phyloP scores from a whole-genome alignment of 30 jellyfish, hydroid and myxozoan genomes.

The Sanderia malayensis region DNA sequence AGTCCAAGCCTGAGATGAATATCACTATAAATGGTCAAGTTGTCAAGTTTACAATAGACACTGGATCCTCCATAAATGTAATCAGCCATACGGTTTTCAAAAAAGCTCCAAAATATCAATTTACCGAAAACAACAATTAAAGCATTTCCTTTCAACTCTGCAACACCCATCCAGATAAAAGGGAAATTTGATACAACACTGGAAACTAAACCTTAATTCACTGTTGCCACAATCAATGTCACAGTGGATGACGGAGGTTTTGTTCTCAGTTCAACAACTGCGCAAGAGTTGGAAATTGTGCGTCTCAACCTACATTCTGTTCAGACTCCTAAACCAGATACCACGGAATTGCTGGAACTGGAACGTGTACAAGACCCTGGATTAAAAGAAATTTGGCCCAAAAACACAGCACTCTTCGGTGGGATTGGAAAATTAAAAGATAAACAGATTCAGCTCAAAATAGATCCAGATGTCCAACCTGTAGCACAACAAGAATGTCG shows the following conservation, averaged over 20 bases:
- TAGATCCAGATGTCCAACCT: slow-evolving; percentile 24
- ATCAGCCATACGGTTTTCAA: slow-evolving; percentile 6
- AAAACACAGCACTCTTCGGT: slow-evolving; percentile 1
- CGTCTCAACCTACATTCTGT: slow-evolving; percentile 5
- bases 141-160: slow-evolving; percentile 20
- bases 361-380: slow-evolving; percentile 10
- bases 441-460: slow-evolving; percentile 4
- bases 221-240: slow-evolving; percentile 35
- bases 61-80: slow-evolving; percentile 53
- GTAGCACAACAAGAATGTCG: slow-evolving; percentile 37
- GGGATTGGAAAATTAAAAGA: slow-evolving; percentile 41
- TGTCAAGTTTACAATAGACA: slow-evolving; percentile 32
- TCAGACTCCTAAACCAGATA: slow-evolving; percentile 8
- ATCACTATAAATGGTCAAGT: slow-evolving; percentile 17
- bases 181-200: slow-evolving; percentile 29
- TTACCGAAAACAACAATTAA: slow-evolving; percentile 22
- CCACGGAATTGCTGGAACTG: slow-evolving; percentile 6
- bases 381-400: slow-evolving; percentile 5
- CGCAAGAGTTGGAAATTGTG: slow-evolving; percentile 30
- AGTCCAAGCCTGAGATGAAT: slow-evolving; percentile 15
- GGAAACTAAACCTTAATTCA: slow-evolving; percentile 5
- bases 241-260: slow-evolving; percentile 52
- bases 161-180: slow-evolving; percentile 14
- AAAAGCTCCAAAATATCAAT: slow-evolving; percentile 15
- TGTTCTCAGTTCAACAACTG: slow-evolving; percentile 35